Conservation (phyloP, 2,888 invertebrate genomes). For the Trissoscelio sp. region DNA sequence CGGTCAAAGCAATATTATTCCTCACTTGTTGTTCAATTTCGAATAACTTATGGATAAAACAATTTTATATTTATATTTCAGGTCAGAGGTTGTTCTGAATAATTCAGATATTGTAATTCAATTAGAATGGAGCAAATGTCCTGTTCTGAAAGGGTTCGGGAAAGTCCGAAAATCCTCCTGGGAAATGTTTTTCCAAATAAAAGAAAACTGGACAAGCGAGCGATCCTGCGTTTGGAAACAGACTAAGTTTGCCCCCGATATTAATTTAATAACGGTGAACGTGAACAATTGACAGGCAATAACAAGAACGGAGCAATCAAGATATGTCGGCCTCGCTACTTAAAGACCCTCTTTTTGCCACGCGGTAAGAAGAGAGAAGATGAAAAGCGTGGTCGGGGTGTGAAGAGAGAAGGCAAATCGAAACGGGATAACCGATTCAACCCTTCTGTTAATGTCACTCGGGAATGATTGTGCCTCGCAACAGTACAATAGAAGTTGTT, state of each 20-base stretch:
- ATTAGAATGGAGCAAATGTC: conserved; percentile 40
- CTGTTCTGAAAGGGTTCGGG: conserved; percentile 40
- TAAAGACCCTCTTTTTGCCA: conserved; percentile 69
- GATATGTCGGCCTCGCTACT: conserved; percentile 75
- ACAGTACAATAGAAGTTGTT: conserved; percentile 79
- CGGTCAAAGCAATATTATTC: neutral
- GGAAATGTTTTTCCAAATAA: conserved; percentile 67
- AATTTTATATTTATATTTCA: neutral
- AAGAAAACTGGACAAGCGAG: conserved; percentile 63
- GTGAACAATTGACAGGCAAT: conserved; percentile 83
- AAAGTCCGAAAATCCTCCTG: conserved; percentile 58
- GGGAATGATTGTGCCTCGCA: conserved; percentile 77
- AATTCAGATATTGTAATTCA: conserved; percentile 41
- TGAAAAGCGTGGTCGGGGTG: conserved; percentile 34
- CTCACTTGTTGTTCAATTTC: too few species aligned
- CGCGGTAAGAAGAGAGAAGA: conserved; percentile 30
- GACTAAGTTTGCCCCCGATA: conserved; percentile 75
- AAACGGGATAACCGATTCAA: conserved; percentile 75
- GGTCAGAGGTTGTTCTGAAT: conserved; percentile 28
- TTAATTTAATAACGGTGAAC: conserved; percentile 82
- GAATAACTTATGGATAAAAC: neutral
- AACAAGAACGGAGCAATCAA: conserved; percentile 80
- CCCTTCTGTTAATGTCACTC: conserved; percentile 82
- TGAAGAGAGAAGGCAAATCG: conserved; percentile 63
- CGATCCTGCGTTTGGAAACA: conserved; percentile 33